Conservation (phyloP, 2,888 invertebrate species). For the Chloroclysta siterata region DNA sequence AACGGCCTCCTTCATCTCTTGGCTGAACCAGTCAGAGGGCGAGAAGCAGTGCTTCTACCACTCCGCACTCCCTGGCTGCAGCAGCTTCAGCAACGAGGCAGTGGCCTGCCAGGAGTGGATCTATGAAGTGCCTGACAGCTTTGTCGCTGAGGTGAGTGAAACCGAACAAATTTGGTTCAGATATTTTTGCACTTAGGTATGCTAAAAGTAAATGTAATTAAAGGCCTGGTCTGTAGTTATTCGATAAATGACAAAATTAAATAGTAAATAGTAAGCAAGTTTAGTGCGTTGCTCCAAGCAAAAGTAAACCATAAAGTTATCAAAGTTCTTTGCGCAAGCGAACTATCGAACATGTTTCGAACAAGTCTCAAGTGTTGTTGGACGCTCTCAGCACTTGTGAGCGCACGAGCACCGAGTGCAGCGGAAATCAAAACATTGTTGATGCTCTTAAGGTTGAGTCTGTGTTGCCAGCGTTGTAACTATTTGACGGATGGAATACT, state of each 20-base stretch:
- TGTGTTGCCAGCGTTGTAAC: not conserved
- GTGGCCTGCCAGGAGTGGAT: slow-evolving; percentile 63
- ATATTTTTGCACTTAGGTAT: no score
- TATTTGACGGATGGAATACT: not conserved
- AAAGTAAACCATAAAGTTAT: not conserved
- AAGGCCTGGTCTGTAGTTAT: no score
- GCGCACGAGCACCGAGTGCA: not conserved
- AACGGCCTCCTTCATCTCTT: slow-evolving; percentile 48
- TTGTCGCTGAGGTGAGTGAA: slow-evolving; percentile 67
- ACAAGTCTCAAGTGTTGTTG: slow-evolving; percentile 19
- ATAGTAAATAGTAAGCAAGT: no score
- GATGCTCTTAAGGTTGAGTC: slow-evolving; percentile 8
- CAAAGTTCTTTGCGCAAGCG: slow-evolving; percentile 6
- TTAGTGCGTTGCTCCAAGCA: no score
- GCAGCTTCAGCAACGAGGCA: slow-evolving; percentile 39
- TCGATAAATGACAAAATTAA: no score
- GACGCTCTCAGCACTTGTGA: not conserved
- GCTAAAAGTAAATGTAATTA: no score
- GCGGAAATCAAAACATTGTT: slow-evolving; percentile 16
- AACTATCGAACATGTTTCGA: not conserved
- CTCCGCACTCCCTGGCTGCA: slow-evolving; percentile 43
- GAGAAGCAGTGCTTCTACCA: slow-evolving; percentile 62
- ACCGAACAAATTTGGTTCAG: not conserved
- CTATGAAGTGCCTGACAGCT: slow-evolving; percentile 69
- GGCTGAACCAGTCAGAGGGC: slow-evolving; percentile 53